Evolutionary conservation across 2,888 invertebrate species (phyloP).

Genomic region (Hydroisotoma schaefferi): DNA sequence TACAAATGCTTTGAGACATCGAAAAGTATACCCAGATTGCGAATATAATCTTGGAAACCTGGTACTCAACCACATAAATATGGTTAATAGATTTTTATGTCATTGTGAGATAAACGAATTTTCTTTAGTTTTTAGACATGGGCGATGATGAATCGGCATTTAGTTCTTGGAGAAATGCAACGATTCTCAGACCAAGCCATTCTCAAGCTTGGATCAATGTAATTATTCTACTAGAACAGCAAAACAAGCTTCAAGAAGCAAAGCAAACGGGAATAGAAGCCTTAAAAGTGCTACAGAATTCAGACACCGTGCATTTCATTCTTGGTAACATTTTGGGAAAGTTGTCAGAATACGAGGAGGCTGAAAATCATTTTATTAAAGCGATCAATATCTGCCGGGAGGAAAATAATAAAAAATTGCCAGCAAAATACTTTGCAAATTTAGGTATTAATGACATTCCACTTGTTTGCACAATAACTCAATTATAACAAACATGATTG

Average conservation of each 20-base stretch:
- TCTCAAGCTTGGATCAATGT: constrained; percentile 88
- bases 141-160: constrained; percentile 71
- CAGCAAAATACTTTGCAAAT: constrained; percentile 83
- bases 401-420: constrained; percentile 55
- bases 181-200: constrained; percentile 71
- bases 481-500: not conserved
- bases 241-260: constrained; percentile 67
- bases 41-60: constrained; percentile 92
- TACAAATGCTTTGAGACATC: constrained; percentile 68
- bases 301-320: constrained; percentile 77
- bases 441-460: constrained; percentile 74
- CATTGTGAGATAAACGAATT: no score
- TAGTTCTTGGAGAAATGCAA: constrained; percentile 77
- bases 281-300: constrained; percentile 66
- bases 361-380: constrained; percentile 74
- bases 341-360: constrained; percentile 67
- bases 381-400: constrained; percentile 63
- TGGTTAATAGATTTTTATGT: no score
- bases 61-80: no score
- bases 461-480: not conserved
- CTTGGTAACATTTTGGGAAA: constrained; percentile 87
- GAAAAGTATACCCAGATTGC: constrained; percentile 83
- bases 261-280: constrained; percentile 68
- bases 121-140: constrained; percentile 69
- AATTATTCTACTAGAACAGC: constrained; percentile 75